phyloP scores from a whole-genome alignment of 1,140 invertebrate genomes.

The Musca domestica region DNA sequence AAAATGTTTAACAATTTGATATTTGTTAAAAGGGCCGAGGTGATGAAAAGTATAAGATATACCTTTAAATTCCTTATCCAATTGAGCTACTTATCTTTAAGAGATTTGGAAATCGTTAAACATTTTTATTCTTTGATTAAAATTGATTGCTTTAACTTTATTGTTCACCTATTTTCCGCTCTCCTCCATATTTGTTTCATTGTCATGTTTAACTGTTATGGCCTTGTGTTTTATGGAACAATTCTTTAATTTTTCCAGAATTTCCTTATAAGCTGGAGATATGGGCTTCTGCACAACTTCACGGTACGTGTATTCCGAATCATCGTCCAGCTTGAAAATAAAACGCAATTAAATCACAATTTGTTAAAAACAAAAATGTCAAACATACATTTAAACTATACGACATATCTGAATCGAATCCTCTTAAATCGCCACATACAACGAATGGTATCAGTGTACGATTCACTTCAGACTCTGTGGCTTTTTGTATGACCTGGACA shows the following conservation, averaged over 20 bases:
- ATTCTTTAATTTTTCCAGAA: slow-evolving; percentile 59
- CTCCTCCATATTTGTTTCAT: background rate
- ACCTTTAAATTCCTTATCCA: too few species aligned
- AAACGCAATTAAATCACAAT: too few species aligned
- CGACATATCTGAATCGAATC: slow-evolving; percentile 85
- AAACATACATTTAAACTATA: slow-evolving; percentile 67
- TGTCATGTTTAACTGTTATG: slow-evolving; percentile 28
- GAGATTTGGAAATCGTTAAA: too few species aligned
- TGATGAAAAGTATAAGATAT: too few species aligned
- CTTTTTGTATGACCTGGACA: slow-evolving; percentile 60
- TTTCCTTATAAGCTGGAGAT: slow-evolving; percentile 65
- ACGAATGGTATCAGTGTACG: slow-evolving; percentile 87
- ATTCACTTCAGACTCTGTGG: slow-evolving; percentile 65
- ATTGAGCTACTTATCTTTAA: too few species aligned
- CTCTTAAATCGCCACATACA: slow-evolving; percentile 88
- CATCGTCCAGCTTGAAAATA: slow-evolving; percentile 53
- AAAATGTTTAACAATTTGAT: too few species aligned
- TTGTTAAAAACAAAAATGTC: too few species aligned
- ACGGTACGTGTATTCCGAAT: slow-evolving; percentile 59
- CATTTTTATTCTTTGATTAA: too few species aligned
- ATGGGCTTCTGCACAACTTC: slow-evolving; percentile 68
- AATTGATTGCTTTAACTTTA: too few species aligned
- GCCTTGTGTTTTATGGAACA: slow-evolving; percentile 41
- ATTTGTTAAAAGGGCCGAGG: too few species aligned
- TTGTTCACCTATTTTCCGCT: background rate